phyloP scores from a whole-genome alignment of 1,140 invertebrate species.

The Caligus rogercresseyi region DNA sequence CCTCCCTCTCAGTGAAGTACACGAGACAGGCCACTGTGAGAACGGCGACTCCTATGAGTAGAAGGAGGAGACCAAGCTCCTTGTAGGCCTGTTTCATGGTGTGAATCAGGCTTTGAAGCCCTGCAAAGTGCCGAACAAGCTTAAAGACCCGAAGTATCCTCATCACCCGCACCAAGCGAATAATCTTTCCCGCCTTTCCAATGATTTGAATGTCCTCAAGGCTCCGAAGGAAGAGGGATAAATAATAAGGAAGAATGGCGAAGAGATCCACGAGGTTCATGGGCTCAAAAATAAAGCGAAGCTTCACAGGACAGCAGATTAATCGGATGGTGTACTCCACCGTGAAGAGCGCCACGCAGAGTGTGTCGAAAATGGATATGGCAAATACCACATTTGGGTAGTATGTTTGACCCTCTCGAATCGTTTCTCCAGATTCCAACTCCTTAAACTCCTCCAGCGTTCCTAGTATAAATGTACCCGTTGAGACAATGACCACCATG shows the following conservation, averaged over 20 bases:
- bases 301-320: neutral
- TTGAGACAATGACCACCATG: constrained; percentile 1
- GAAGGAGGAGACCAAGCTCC: constrained; percentile 13
- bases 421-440: neutral
- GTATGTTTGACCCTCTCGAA: neutral
- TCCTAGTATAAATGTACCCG: neutral
- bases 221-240: neutral
- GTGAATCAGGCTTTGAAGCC: constrained; percentile 9
- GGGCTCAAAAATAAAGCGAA: neutral
- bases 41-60: constrained; percentile 12
- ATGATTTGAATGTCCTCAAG: constrained; percentile 13
- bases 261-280: constrained; percentile 13
- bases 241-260: constrained; percentile 11
- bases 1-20: constrained; percentile 12
- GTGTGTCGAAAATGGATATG: neutral
- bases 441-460: neutral
- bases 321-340: constrained; percentile 10
- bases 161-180: constrained; percentile 14
- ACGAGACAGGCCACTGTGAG: constrained; percentile 16
- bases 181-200: constrained; percentile 17
- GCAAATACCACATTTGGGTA: neutral
- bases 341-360: neutral
- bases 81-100: constrained; percentile 18
- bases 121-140: constrained; percentile 18
- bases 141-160: constrained; percentile 15